phyloP scores from a whole-genome alignment of 2,888 invertebrate species.

The Cheilosia soror region DNA sequence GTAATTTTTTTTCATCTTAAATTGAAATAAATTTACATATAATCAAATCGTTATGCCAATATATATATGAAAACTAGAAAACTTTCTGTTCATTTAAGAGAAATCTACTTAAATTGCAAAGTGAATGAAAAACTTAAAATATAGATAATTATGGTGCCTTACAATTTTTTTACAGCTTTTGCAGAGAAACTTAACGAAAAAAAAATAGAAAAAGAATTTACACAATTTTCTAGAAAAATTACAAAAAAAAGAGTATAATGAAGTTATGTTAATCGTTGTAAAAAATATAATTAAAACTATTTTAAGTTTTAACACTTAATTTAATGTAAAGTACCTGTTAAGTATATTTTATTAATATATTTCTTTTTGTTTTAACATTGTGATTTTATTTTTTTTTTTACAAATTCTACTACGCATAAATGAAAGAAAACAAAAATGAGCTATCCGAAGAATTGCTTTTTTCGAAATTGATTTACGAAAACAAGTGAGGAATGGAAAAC shows the following conservation, averaged over 20 bases:
- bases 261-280: constrained; percentile 42
- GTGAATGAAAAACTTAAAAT: constrained; percentile 39
- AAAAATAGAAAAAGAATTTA: constrained; percentile 8
- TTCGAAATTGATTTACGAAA: constrained; percentile 1
- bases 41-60: constrained; percentile 53
- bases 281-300: constrained; percentile 58
- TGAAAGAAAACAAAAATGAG: constrained; percentile 2
- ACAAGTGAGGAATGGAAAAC: neutral
- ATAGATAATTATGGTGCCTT: constrained; percentile 64
- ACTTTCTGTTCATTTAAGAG: constrained; percentile 3
- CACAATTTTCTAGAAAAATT: constrained; percentile 2
- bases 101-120: constrained; percentile 20
- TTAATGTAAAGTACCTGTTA: constrained; percentile 77
- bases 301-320: constrained; percentile 69
- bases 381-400: constrained; percentile 64
- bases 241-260: constrained; percentile 26
- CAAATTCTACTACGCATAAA: constrained; percentile 41
- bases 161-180: constrained; percentile 52
- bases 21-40: constrained; percentile 26
- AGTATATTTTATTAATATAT: constrained; percentile 73
- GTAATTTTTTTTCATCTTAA: constrained; percentile 55
- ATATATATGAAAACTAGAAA: neutral
- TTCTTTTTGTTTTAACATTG: constrained; percentile 62
- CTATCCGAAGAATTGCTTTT: constrained; percentile 23
- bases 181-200: constrained; percentile 23